Conservation (phyloP, 1,140 invertebrate species). For the Drosophila nikananu region DNA sequence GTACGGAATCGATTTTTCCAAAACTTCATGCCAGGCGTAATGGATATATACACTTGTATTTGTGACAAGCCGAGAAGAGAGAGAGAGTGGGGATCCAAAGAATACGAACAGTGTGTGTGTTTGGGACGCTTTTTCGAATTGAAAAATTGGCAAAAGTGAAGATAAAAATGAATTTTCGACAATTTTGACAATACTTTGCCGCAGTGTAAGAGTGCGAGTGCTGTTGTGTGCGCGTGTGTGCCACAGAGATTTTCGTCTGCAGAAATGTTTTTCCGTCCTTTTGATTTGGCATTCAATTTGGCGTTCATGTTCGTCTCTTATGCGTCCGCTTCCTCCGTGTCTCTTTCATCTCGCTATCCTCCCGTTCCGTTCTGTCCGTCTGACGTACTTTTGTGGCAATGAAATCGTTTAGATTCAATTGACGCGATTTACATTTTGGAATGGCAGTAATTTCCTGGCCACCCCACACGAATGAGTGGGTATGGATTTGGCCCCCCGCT, state of each 20-base stretch:
- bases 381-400: slow-evolving; percentile 74
- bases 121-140: slow-evolving; percentile 16
- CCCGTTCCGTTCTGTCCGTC: slow-evolving; percentile 21
- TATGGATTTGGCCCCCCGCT: slow-evolving; percentile 48
- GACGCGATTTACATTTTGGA: slow-evolving; percentile 80
- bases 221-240: slow-evolving; percentile 10
- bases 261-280: slow-evolving; percentile 36
- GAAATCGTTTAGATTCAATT: slow-evolving; percentile 83
- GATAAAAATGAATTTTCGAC: slow-evolving; percentile 37
- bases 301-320: slow-evolving; percentile 30
- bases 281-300: slow-evolving; percentile 55
- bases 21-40: slow-evolving; percentile 78
- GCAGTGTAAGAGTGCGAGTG: slow-evolving; percentile 17
- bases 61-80: slow-evolving; percentile 32
- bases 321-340: slow-evolving; percentile 18
- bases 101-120: slow-evolving; percentile 23
- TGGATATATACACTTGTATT: slow-evolving; percentile 64
- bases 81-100: slow-evolving; percentile 14
- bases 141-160: slow-evolving; percentile 21
- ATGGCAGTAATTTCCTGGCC: slow-evolving; percentile 80
- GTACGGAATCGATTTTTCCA: slow-evolving; percentile 84
- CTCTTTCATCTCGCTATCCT: slow-evolving; percentile 11
- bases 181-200: slow-evolving; percentile 22
- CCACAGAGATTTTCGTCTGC: slow-evolving; percentile 28
- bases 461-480: slow-evolving; percentile 45